Conservation (phyloP, 2,888 invertebrate species). For the Cepaea hortensis region DNA sequence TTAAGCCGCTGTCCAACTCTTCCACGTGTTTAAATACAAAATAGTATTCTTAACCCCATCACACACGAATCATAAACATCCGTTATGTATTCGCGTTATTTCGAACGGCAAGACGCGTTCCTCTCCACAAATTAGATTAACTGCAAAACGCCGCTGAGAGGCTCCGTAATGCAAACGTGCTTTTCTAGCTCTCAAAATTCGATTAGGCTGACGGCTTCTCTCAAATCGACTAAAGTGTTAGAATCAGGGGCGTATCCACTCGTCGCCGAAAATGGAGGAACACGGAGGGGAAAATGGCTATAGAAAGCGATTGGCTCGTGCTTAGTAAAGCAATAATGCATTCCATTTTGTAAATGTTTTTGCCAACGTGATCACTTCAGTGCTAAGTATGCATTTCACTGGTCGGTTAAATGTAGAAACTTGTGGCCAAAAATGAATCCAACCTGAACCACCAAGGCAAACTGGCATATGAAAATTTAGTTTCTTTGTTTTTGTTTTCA, state of each 20-base stretch:
- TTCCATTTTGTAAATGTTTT: constrained; percentile 11
- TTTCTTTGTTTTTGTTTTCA: no score
- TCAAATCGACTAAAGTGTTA: constrained; percentile 7
- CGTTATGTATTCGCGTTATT: not conserved
- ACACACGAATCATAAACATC: constrained; percentile 10
- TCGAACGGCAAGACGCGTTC: constrained; percentile 13
- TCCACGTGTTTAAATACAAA: not conserved
- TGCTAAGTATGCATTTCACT: not conserved
- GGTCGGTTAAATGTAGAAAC: not conserved
- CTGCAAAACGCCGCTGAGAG: constrained; percentile 3
- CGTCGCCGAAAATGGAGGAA: not conserved
- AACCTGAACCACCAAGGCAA: no score
- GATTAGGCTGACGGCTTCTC: constrained; percentile 23
- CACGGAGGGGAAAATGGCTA: not conserved
- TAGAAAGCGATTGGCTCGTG: not conserved
- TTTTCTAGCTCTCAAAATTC: constrained; percentile 32
- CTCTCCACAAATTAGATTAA: constrained; percentile 36
- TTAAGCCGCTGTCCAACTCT: not conserved
- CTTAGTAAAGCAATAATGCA: not conserved
- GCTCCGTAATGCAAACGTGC: constrained; percentile 29
- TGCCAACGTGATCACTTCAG: not conserved
- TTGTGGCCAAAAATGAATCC: no score
- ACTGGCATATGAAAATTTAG: no score
- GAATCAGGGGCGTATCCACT: not conserved
- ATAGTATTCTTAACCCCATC: constrained; percentile 2